phyloP scores from a whole-genome alignment of 2,113 vertebrate species.

The Saccopteryx leptura region DNA sequence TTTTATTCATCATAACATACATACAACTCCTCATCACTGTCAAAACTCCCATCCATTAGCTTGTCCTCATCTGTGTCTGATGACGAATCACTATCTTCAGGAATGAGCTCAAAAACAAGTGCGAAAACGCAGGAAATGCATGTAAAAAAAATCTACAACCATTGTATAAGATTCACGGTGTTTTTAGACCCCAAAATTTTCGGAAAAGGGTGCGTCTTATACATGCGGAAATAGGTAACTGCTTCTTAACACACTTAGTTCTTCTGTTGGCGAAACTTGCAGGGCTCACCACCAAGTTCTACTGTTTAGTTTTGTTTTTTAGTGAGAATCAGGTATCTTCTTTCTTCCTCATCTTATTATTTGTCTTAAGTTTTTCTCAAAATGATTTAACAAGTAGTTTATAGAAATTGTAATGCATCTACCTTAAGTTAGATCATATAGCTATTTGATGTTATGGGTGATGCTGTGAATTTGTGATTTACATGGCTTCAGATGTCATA shows the following conservation, averaged over 20 bases:
- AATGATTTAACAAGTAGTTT: constrained; percentile 49
- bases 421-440: constrained; percentile 57
- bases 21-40: too few relatives aligned
- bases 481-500: constrained; percentile 83
- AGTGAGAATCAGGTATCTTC: background rate
- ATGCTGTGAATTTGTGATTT: constrained; percentile 79
- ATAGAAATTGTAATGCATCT: constrained; percentile 44
- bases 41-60: too few relatives aligned
- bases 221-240: background rate
- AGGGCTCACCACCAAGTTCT: background rate
- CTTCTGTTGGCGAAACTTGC: background rate
- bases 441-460: constrained; percentile 52
- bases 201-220: too few relatives aligned
- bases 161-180: too few relatives aligned
- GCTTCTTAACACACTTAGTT: background rate
- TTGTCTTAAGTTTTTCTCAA: constrained; percentile 48
- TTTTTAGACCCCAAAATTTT: too few relatives aligned
- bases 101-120: too few relatives aligned
- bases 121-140: too few relatives aligned
- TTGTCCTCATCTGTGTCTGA: too few relatives aligned
- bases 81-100: too few relatives aligned
- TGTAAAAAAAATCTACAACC: too few relatives aligned
- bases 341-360: constrained; percentile 30
- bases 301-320: constrained; percentile 39
- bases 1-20: too few relatives aligned